Percentiles rank a stretch among this genome's conserved stretches.
Evolutionary conservation across 2,888 invertebrate species (phyloP).

Genomic region (Hirtodrosophila cameraria): DNA sequence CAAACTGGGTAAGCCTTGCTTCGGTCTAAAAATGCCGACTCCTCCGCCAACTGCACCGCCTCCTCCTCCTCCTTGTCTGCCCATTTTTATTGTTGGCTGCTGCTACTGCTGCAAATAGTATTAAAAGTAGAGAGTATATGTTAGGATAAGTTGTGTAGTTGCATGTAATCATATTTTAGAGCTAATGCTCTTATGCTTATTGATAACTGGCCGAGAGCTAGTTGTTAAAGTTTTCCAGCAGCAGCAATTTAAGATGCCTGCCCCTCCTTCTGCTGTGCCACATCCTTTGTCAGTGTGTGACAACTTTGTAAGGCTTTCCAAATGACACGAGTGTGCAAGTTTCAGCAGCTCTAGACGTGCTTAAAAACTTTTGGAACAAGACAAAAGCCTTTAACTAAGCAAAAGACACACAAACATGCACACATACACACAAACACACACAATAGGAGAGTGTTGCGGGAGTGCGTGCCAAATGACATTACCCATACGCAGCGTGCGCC

Average conservation of each 20-base stretch:
- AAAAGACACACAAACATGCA: conserved; percentile 16
- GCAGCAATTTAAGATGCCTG: conserved; percentile 52
- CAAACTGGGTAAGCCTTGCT: conserved; percentile 66
- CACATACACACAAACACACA: not conserved
- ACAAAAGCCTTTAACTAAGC: conserved; percentile 68
- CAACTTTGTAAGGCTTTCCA: conserved; percentile 64
- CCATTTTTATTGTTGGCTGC: conserved; percentile 41
- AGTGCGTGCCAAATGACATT: conserved; percentile 45
- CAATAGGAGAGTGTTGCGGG: not conserved
- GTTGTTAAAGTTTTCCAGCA: conserved; percentile 45
- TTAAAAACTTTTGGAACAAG: conserved; percentile 59
- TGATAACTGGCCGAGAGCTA: conserved; percentile 58
- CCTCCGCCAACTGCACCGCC: conserved; percentile 16
- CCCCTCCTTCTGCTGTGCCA: not conserved
- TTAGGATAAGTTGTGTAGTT: conserved; percentile 47
- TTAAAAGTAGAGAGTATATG: conserved; percentile 15
- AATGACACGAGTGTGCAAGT: conserved; percentile 61
- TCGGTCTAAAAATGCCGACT: conserved; percentile 12
- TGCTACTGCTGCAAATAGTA: conserved; percentile 51
- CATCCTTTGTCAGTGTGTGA: conserved; percentile 38
- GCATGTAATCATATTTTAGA: conserved; percentile 63
- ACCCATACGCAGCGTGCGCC: conserved; percentile 59
- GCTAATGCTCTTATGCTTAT: conserved; percentile 54
- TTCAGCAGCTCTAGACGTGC: conserved; percentile 60
- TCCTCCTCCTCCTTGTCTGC: conserved; percentile 20